Evolutionary conservation across 2,113 vertebrate species (phyloP), one percentile per base, ranked within the genome.

Genomic region (Phainopepla nitens): DNA sequence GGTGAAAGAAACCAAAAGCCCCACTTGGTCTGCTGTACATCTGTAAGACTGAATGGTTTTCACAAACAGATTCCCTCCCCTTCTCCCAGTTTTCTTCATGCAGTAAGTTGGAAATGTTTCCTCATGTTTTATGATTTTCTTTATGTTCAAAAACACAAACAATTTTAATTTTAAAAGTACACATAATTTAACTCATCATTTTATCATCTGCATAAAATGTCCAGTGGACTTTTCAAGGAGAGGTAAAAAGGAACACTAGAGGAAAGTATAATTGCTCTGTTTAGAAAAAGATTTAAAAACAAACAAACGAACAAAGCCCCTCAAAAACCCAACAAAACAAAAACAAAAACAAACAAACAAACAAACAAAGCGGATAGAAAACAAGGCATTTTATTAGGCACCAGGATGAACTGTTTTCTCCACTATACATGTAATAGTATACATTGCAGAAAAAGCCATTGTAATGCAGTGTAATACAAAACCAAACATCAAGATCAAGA

Each of bases 41-140:
- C 12, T 90, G 22, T n/a, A 61, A 54, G 22, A 54, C 13, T 17
- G 28, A 75, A 54, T 18, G 4, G 3, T 57, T 25, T 22, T 41
- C 13, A 24, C 28, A 66, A 70, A 61, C 3, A 76, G 4, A 64
- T 5, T 23, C 5, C 1, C 7, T 29, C 7, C 8, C 5, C 54
- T 92, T 81, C 23, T 81, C 12, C 7, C 18, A 41, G 12, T 77
- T 78, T 50, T 54, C 15, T 62, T 71, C 14, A 78, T n/a, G 29
- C 20, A 41, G 5, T 54, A 41, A 77, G 7, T 68, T 58, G 44
- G 13, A 58, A 79, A 4, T 41, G 19, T 53, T 71, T 82, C 22
- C 3, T 83, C 1, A 0, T 28, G 6, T 31, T 68, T 41, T 19
- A n/a, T 22, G 4, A 17, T 76, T 76, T 23, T 68, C 2, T 41